Evolutionary conservation across 2,113 vertebrate genomes (phyloP), one percentile per base, ranked within the genome.

Genomic region (Larimichthys polyactis): DNA sequence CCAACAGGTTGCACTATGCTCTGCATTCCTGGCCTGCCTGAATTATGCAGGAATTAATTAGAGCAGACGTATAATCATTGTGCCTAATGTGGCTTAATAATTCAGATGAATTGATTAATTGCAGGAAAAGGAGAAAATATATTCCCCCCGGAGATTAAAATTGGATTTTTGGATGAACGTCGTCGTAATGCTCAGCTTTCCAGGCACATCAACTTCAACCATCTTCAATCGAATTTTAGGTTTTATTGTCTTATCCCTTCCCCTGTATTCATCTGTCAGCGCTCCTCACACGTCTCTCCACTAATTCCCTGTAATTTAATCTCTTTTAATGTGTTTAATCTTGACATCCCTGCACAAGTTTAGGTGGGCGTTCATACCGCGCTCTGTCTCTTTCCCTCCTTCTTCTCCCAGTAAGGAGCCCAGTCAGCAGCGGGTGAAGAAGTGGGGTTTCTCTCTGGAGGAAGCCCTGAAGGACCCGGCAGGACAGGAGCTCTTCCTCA

Each of bases 401-500:
- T 55, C 27, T 36, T 70, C 44, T 64, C 89, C 89, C 94, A 99
- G 98, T 96, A 99, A 99, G 93, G 98, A 99, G 87, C 97, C 97
- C 59, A 96, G 96, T 92, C 98, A 99, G 87, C 97, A 97, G 89
- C 95, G 98, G 82, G 97, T 99, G 62, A 99, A 97, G 93, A 96
- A 98, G 92, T 99, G 98, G 98, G 98, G 96, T 14, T 99, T 99
- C 93, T 98, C 97, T 62, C 95, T 99, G 82, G 97, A 99, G 49
- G 98, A 99, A 86, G 96, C 97, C 44, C 90, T 99, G 83, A 99
- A 98, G 91, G 98, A 99, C 88, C 96, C 97, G 1, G 96, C 96
- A 51, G 98, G 98, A 48, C 96, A 94, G 55, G 98, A 99, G 64
- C 98, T 98, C 84, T 99, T 99, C 85, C 96, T 99, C 72, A 97